Conservation (phyloP, 2,888 invertebrate genomes). For the Hecatera dysodea region DNA sequence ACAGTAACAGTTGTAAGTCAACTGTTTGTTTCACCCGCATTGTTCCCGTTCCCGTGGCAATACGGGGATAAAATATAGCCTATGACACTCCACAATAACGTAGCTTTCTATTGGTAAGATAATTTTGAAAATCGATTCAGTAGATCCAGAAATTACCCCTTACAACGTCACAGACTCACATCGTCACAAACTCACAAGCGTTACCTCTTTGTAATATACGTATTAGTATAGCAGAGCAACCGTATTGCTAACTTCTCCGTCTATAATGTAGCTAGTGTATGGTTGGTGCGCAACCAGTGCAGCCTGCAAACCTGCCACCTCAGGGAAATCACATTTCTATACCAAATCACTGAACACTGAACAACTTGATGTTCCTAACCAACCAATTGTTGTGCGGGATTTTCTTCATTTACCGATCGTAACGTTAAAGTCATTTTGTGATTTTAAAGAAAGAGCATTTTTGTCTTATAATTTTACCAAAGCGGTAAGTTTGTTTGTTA, state of each 20-base stretch:
- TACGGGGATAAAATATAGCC: too few relatives aligned
- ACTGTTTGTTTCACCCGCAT: too few relatives aligned
- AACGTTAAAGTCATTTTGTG: background rate
- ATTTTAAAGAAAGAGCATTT: too few relatives aligned
- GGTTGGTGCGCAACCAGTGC: slow-evolving; percentile 33
- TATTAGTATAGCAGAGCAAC: background rate
- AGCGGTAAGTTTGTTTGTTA: background rate
- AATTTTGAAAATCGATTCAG: too few relatives aligned
- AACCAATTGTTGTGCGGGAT: background rate
- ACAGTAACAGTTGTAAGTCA: too few relatives aligned
- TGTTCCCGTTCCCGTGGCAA: too few relatives aligned
- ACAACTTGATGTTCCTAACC: slow-evolving; percentile 13
- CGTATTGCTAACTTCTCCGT: background rate
- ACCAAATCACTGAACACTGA: slow-evolving; percentile 27
- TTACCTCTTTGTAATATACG: too few relatives aligned
- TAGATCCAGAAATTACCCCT: too few relatives aligned
- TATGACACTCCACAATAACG: too few relatives aligned
- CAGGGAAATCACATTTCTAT: slow-evolving; percentile 48
- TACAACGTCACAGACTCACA: too few relatives aligned
- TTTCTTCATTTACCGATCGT: background rate
- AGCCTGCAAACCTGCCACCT: slow-evolving; percentile 30
- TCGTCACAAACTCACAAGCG: too few relatives aligned
- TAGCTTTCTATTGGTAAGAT: too few relatives aligned
- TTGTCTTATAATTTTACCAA: background rate
- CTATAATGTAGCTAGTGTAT: slow-evolving; percentile 27